A percentile compares a stretch with the other conserved stretches of the same genome.
These are phyloP conservation scores for Alfaro cultratus DNA, from an alignment of 2,797 vertebrate species.

Conservation along the genomic window DNA sequence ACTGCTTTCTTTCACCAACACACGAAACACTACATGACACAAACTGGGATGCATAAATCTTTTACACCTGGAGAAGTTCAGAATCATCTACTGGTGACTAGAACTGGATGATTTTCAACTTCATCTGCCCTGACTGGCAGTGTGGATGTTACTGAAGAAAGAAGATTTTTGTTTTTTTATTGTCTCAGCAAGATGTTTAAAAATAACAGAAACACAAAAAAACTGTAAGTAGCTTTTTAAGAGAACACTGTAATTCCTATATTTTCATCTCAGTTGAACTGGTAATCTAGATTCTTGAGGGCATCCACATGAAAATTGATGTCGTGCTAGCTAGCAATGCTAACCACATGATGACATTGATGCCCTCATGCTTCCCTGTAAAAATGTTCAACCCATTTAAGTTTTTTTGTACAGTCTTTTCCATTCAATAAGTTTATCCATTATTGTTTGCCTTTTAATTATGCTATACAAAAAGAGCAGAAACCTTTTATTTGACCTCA, in stretches of 20 bases:
- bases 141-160: neutral
- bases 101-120: neutral
- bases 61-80: neutral
- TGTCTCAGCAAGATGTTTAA: neutral
- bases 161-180: neutral
- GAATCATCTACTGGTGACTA: neutral
- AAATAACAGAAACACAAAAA: neutral
- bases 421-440: neutral
- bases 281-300: neutral
- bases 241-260: neutral
- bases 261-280: neutral
- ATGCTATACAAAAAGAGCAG: neutral
- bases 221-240: neutral
- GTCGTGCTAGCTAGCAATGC: neutral
- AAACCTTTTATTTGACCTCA: neutral
- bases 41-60: neutral
- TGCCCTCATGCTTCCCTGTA: neutral
- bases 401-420: neutral
- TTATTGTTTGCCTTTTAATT: neutral
- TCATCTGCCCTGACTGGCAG: neutral
- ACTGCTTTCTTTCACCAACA: neutral
- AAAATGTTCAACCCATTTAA: neutral
- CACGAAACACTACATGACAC: neutral
- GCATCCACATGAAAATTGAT: neutral
- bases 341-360: neutral